Evolutionary conservation across 2,113 vertebrate species (phyloP).

Genomic region (Tiliqua scincoides): DNA sequence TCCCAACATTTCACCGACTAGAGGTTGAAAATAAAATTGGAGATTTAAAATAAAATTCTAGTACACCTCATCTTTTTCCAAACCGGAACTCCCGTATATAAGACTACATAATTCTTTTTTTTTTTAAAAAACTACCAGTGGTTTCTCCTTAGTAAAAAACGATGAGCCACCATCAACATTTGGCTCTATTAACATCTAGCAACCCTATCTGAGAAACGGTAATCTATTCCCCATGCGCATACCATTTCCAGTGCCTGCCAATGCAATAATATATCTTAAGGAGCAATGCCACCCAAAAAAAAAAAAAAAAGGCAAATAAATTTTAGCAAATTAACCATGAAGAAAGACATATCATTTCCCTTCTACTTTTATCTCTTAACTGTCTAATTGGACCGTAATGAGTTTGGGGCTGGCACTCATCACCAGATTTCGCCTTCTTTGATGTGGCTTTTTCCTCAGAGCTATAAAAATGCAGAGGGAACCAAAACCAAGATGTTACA

Average conservation of each 20-base stretch:
- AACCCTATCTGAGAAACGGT: neutral
- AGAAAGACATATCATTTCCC: slow-evolving; percentile 56
- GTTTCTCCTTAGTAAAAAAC: neutral
- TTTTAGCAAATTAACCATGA: slow-evolving; percentile 54
- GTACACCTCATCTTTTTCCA: neutral
- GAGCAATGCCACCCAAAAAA: slow-evolving; percentile 55
- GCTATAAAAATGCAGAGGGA: slow-evolving; percentile 60
- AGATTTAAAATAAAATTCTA: neutral
- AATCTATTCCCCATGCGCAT: neutral
- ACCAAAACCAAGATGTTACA: slow-evolving; percentile 70
- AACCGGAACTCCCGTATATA: neutral
- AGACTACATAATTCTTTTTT: neutral
- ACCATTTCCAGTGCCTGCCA: slow-evolving; percentile 24
- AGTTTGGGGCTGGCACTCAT: slow-evolving; percentile 46
- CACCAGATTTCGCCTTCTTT: slow-evolving; percentile 62
- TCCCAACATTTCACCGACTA: neutral
- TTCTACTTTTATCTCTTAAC: slow-evolving; percentile 71
- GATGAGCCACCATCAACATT: neutral
- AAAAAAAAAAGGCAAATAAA: slow-evolving; percentile 65
- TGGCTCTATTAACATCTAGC: neutral
- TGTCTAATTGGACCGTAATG: slow-evolving; percentile 67
- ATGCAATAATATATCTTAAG: slow-evolving; percentile 23
- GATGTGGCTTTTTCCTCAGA: slow-evolving; percentile 69
- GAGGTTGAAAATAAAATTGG: neutral
- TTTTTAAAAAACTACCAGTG: neutral